A percentile compares a stretch with the other conserved stretches of the same genome.
Conservation (phyloP, 2,888 invertebrate genomes). For the Proisotoma minuta region DNA sequence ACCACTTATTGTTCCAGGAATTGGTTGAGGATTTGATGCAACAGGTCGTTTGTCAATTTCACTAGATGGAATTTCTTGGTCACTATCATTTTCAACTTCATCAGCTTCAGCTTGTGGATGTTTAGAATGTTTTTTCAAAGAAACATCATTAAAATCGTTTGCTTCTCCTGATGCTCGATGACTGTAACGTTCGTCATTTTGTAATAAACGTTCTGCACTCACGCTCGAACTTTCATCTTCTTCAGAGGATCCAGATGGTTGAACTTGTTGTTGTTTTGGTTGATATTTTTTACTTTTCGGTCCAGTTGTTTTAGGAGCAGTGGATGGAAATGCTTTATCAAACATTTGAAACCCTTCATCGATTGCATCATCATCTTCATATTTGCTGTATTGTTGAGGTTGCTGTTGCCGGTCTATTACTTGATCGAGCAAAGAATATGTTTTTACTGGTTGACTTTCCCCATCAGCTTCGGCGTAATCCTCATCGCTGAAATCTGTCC, state of each 20-base stretch:
- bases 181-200: slow-evolving; percentile 7
- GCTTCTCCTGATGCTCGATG: slow-evolving; percentile 1
- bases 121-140: background rate
- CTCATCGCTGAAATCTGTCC: slow-evolving; percentile 27
- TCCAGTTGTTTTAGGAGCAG: slow-evolving; percentile 7
- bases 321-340: slow-evolving; percentile 28
- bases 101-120: background rate
- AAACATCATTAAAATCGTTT: slow-evolving; percentile 17
- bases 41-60: slow-evolving; percentile 1
- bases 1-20: background rate
- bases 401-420: no score
- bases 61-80: slow-evolving; percentile 6
- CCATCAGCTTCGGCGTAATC: slow-evolving; percentile 29
- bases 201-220: slow-evolving; percentile 14
- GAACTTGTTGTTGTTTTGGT: background rate
- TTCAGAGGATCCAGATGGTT: slow-evolving; percentile 25
- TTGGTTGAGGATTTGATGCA: background rate
- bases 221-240: slow-evolving; percentile 19
- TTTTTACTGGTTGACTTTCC: slow-evolving; percentile 30
- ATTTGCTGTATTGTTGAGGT: background rate
- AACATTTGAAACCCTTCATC: slow-evolving; percentile 30
- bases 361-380: slow-evolving; percentile 15
- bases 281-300: background rate
- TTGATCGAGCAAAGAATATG: slow-evolving; percentile 31
- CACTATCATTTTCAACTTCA: slow-evolving; percentile 2